Percentiles rank a stretch among this genome's conserved stretches.
These are phyloP conservation scores for Melospiza melodia DNA, from an alignment of 2,113 vertebrate genomes.

Conservation along the genomic window DNA sequence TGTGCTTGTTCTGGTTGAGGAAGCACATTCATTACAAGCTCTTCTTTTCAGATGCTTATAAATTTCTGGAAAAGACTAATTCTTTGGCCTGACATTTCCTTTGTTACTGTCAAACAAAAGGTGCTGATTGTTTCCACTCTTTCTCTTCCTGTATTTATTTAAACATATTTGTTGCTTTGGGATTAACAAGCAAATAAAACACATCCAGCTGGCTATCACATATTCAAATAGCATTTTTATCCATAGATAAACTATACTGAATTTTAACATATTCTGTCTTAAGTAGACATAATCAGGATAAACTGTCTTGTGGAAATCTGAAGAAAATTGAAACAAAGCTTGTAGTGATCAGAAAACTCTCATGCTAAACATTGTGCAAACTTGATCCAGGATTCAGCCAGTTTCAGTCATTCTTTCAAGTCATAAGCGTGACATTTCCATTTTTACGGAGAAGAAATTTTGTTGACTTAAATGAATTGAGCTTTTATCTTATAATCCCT, in stretches of 20 bases:
- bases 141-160: not conserved
- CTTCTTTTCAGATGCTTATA: conserved; percentile 44
- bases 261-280: not conserved
- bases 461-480: not conserved
- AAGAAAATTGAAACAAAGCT: not conserved
- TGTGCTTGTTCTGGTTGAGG: conserved; percentile 57
- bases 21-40: conserved; percentile 53
- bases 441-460: not conserved
- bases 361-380: not conserved
- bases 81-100: conserved; percentile 13
- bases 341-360: not conserved
- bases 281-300: not conserved
- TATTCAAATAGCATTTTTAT: not conserved
- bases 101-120: conserved; percentile 17
- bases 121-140: not conserved
- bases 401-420: not conserved
- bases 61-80: conserved; percentile 38
- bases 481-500: not conserved
- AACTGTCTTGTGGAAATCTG: not conserved
- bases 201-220: not conserved
- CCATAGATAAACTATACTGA: not conserved
- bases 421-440: fast-evolving
- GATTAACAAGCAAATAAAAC: not conserved
- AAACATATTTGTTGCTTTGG: not conserved
- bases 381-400: not conserved